Evolutionary conservation across 2,888 invertebrate species (phyloP), one percentile per base, ranked within the genome.

Genomic region (Ochlodes sylvanus): DNA sequence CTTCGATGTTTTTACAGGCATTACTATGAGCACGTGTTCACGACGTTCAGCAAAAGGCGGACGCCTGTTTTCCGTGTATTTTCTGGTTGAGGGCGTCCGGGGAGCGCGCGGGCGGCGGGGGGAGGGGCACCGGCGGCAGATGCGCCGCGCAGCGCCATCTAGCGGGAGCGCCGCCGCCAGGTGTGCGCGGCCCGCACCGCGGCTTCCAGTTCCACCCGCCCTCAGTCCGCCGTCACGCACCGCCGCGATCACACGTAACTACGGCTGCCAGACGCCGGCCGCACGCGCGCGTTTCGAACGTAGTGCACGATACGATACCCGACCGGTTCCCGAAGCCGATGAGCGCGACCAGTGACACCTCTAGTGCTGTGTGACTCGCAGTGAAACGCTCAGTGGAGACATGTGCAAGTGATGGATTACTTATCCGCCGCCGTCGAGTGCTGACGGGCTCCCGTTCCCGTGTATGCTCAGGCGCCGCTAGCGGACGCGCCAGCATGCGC

Each of bases 101-200:
- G 74, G 64, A 52, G 70, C 42, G 75, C 42, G 75, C 68, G 75
- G 74, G 70, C 72, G 55, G 78, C 67, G 79, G 76, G 83, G 81
- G 79, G 76, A 80, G 80, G 73, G 78, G 72, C 74, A 72, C 71
- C 77, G 76, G 75, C 83, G 90, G 89, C 91, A 92, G 92, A 91
- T 92, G 92, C 90, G 91, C 86, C 91, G 86, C 86, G 79, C 91
- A 92, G 85, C 92, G 92, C 92, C 92, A 92, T 92, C 92, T 92
- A 86, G 87, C 85, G 92, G 82, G 77, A 77, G 75, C 75, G 76
- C 80, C 77, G 77, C 75, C 83, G 87, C 88, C 88, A 88, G 88
- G 90, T 89, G 88, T 89, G 88, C 84, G 85, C 82, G 82, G 88
- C 86, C 87, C 77, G 88, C 87, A 86, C 89, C 91, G 87, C 89